Conservation (phyloP, 2,888 invertebrate species). For the Dioctria rufipes region DNA sequence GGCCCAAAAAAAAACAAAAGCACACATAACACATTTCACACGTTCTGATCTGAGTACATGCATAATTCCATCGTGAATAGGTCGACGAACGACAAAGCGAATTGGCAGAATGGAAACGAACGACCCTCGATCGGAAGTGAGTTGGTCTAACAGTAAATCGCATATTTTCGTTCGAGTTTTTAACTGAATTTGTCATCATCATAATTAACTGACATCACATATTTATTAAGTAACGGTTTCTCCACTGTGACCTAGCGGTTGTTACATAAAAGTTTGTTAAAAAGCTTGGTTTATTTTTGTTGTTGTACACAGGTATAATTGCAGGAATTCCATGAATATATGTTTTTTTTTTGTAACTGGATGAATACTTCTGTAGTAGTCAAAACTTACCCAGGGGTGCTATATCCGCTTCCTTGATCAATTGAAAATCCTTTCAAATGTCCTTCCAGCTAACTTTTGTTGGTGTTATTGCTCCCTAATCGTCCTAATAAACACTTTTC, state of each 20-base stretch:
- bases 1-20: neutral
- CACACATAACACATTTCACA: neutral
- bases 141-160: constrained; percentile 26
- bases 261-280: neutral
- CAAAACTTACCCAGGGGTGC: too few relatives aligned
- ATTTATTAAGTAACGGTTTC: constrained; percentile 11
- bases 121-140: neutral
- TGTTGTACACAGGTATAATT: neutral
- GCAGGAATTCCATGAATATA: too few relatives aligned
- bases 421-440: neutral
- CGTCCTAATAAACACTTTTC: constrained; percentile 13
- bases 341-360: too few relatives aligned
- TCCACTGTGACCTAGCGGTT: neutral
- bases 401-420: too few relatives aligned
- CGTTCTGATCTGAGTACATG: neutral
- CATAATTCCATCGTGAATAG: neutral
- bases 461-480: neutral
- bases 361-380: too few relatives aligned
- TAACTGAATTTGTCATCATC: constrained; percentile 11
- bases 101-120: constrained; percentile 5
- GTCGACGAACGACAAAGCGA: constrained; percentile 27
- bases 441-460: neutral
- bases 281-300: too few relatives aligned
- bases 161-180: constrained; percentile 16
- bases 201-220: constrained; percentile 16